Evolutionary conservation across 2,113 vertebrate species (phyloP).

Genomic region (Ophthalmotilapia sp.): DNA sequence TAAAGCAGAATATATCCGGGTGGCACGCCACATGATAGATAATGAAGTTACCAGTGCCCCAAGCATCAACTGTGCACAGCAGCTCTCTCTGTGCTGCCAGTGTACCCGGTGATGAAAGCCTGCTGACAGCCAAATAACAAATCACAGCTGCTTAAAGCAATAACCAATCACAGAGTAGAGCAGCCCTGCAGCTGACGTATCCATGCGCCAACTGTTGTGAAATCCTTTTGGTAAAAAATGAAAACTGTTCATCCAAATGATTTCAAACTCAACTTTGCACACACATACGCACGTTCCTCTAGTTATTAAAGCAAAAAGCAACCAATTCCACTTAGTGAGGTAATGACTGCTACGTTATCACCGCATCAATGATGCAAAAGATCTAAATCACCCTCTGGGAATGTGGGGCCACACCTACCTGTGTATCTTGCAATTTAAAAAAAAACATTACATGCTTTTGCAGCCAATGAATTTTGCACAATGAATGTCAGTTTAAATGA

Average conservation of each 20-base stretch:
- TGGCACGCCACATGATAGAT: neutral
- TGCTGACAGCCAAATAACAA: neutral
- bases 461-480: neutral
- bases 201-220: neutral
- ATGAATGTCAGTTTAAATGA: neutral
- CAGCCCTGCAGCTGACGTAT: neutral
- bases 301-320: neutral
- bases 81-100: neutral
- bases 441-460: neutral
- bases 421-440: neutral
- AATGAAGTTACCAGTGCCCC: neutral
- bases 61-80: neutral
- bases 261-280: neutral
- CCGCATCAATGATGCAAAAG: constrained; percentile 10
- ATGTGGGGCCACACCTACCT: constrained; percentile 3
- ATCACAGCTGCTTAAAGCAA: neutral
- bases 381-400: neutral
- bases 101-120: neutral
- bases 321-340: neutral
- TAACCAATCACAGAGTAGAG: neutral
- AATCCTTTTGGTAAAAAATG: neutral
- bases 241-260: neutral
- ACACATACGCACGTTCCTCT: neutral
- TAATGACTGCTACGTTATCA: neutral
- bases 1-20: neutral